Conservation (phyloP, 2,797 vertebrate genomes). For the Malacoraja senta region DNA sequence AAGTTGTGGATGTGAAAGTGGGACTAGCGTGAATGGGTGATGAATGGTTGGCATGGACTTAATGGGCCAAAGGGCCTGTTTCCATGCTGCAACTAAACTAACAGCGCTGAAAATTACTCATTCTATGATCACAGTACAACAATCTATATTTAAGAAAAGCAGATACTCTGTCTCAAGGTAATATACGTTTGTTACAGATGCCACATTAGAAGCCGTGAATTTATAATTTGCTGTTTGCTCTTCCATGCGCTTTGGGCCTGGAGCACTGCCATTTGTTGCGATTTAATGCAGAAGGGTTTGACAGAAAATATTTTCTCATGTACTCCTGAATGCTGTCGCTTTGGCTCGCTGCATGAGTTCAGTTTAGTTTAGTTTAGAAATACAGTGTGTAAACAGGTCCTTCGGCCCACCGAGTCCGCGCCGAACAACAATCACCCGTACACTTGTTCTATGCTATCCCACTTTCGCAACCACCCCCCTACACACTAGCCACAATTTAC, state of each 20-base stretch:
- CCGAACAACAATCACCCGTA: too few relatives aligned
- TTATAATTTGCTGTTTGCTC: background rate
- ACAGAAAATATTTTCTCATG: background rate
- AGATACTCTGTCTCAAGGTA: conserved; percentile 5
- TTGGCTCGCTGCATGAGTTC: background rate
- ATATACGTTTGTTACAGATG: background rate
- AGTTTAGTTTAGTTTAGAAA: too few relatives aligned
- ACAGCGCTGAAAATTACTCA: background rate
- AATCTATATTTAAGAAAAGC: background rate
- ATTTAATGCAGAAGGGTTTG: background rate
- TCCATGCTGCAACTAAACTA: background rate
- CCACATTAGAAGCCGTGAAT: background rate
- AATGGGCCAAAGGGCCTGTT: too few relatives aligned
- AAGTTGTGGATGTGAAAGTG: too few relatives aligned
- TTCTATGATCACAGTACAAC: background rate
- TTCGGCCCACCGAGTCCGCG: too few relatives aligned
- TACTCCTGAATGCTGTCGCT: background rate
- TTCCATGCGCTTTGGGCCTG: background rate
- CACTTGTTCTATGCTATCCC: too few relatives aligned
- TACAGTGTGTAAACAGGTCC: too few relatives aligned
- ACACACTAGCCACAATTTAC: too few relatives aligned
- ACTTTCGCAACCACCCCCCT: too few relatives aligned
- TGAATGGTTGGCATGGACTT: too few relatives aligned
- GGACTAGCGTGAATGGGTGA: too few relatives aligned
- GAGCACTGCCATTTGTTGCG: background rate